Evolutionary conservation across 2,888 invertebrate genomes (phyloP).

Genomic region (Abrostola tripartita): DNA sequence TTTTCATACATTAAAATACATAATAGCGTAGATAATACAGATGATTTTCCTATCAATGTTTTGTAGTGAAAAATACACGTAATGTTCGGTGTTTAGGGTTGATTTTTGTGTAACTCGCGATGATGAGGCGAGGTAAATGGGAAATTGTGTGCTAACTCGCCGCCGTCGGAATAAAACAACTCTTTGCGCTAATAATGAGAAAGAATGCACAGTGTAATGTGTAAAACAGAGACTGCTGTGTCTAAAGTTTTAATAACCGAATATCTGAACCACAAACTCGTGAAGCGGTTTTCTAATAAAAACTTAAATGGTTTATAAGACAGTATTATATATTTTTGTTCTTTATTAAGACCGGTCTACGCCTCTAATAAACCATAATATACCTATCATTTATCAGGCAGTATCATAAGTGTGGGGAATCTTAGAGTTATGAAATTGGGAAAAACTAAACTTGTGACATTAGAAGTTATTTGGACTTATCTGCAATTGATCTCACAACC

Average conservation of each 20-base stretch:
- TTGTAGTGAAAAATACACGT: slow-evolving; percentile 54
- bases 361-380: too few relatives aligned
- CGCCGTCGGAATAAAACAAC: slow-evolving; percentile 85
- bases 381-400: too few relatives aligned
- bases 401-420: too few relatives aligned
- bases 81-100: slow-evolving; percentile 56
- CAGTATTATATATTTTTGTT: too few relatives aligned
- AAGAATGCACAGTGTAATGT: slow-evolving; percentile 59
- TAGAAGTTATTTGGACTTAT: too few relatives aligned
- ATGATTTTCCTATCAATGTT: slow-evolving; percentile 57
- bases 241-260: neutral
- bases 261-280: too few relatives aligned
- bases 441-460: too few relatives aligned
- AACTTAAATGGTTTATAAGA: too few relatives aligned
- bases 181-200: slow-evolving; percentile 87
- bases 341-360: too few relatives aligned
- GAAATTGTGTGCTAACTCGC: slow-evolving; percentile 86
- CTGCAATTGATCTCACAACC: too few relatives aligned
- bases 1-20: slow-evolving; percentile 26
- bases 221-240: slow-evolving; percentile 7
- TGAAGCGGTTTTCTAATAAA: too few relatives aligned
- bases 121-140: slow-evolving; percentile 81
- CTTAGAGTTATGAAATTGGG: too few relatives aligned
- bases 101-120: slow-evolving; percentile 53
- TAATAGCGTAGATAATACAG: slow-evolving; percentile 18